These are phyloP conservation scores for Liodrosophila aerea DNA, from an alignment of 2,888 invertebrate species.

Conservation along the genomic window DNA sequence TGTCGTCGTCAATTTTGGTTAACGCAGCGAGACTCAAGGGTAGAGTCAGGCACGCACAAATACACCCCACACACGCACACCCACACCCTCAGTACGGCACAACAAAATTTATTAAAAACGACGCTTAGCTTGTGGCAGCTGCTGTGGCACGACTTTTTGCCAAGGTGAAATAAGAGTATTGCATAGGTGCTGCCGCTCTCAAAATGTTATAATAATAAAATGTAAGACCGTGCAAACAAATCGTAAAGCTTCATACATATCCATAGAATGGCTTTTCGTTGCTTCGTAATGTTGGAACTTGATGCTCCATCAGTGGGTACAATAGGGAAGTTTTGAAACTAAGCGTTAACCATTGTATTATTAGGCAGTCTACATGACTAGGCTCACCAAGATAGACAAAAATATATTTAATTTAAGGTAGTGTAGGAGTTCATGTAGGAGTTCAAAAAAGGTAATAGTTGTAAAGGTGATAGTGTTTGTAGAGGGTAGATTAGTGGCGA, in stretches of 20 bases:
- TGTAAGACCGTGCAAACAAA: conserved; percentile 53
- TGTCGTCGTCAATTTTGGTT: conserved; percentile 32
- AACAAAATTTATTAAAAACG: conserved; percentile 56
- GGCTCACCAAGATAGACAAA: too few species aligned
- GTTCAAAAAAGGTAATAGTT: too few species aligned
- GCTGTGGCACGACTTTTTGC: conserved; percentile 23
- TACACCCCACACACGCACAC: conserved; percentile 25
- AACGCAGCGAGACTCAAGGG: conserved; percentile 29
- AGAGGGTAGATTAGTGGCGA: conserved; percentile 11
- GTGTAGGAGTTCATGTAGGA: too few species aligned
- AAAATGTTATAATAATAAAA: conserved; percentile 52
- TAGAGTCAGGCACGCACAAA: conserved; percentile 23
- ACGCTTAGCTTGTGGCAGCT: conserved; percentile 19
- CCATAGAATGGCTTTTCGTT: conserved; percentile 18
- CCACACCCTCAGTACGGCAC: conserved; percentile 6
- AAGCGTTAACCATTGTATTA: too few species aligned
- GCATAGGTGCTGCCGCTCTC: conserved; percentile 9
- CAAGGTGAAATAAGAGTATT: conserved; percentile 48
- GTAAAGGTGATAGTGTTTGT: too few species aligned
- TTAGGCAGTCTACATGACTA: too few species aligned
- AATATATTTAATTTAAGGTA: too few species aligned
- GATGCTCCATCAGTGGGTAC: too few species aligned
- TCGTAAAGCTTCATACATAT: conserved; percentile 56
- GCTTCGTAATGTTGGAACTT: neutral
- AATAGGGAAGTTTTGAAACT: too few species aligned